phyloP scores from a whole-genome alignment of 2,113 vertebrate genomes.

The Numenius arquata region DNA sequence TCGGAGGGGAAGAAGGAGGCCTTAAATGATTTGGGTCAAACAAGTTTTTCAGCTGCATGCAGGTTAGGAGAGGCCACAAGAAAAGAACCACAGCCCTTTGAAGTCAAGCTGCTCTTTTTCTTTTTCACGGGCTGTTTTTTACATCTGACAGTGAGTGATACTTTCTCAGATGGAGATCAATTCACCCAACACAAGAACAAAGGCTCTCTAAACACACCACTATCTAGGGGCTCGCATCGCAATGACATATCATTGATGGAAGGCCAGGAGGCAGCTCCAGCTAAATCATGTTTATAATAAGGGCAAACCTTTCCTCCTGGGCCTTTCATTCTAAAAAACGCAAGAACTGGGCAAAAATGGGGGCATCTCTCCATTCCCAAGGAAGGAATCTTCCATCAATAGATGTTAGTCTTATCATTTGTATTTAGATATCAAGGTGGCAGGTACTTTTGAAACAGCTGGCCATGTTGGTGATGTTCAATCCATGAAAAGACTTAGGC shows the following conservation, averaged over 20 bases:
- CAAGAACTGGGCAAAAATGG: background rate
- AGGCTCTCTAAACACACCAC: background rate
- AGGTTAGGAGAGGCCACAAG: conserved; percentile 68
- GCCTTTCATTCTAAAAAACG: background rate
- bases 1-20: conserved; percentile 19
- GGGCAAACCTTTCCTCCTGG: background rate
- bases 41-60: conserved; percentile 49
- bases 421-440: background rate
- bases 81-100: conserved; percentile 71
- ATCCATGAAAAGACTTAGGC: background rate
- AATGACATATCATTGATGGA: background rate
- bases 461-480: background rate
- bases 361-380: background rate
- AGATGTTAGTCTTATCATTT: background rate
- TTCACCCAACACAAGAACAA: background rate
- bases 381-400: background rate
- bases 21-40: conserved; percentile 47
- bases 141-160: conserved; percentile 42
- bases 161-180: conserved; percentile 43
- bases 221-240: background rate
- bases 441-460: background rate
- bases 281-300: background rate
- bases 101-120: conserved; percentile 57
- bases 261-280: conserved; percentile 10
- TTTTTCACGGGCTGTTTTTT: conserved; percentile 20